Conservation (phyloP, 2,888 invertebrate genomes). For the Drosophila ezoana region DNA sequence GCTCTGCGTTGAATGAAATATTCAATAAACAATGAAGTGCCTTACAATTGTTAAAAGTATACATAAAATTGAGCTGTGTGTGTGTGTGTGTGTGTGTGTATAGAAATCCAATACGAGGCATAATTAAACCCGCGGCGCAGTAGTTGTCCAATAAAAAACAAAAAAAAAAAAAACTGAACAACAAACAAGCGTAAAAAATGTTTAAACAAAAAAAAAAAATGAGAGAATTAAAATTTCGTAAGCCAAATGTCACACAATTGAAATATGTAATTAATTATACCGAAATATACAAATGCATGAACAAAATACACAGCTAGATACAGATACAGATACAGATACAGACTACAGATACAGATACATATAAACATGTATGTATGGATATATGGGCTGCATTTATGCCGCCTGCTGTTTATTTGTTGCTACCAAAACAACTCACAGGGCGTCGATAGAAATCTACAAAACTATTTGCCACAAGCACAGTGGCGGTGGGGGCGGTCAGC, state of each 20-base stretch:
- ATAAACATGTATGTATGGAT: conserved; percentile 21
- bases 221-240: conserved; percentile 64
- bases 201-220: conserved; percentile 33
- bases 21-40: conserved; percentile 27
- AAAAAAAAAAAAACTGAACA: conserved; percentile 18
- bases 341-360: conserved; percentile 19
- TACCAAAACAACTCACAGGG: conserved; percentile 59
- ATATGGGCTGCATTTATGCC: conserved; percentile 58
- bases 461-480: conserved; percentile 70
- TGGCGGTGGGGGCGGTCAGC: neutral
- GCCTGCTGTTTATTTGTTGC: conserved; percentile 77
- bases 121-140: conserved; percentile 44
- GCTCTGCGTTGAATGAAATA: neutral
- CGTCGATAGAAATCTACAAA: conserved; percentile 75
- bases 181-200: conserved; percentile 41
- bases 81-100: conserved; percentile 27
- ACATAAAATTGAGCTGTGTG: conserved; percentile 19
- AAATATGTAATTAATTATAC: conserved; percentile 68
- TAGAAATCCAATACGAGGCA: conserved; percentile 37
- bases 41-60: conserved; percentile 18
- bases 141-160: conserved; percentile 23
- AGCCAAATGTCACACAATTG: conserved; percentile 77
- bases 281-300: conserved; percentile 32
- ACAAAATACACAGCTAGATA: conserved; percentile 23
- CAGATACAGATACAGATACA: conserved; percentile 12